These are phyloP conservation scores for Cyclophora punctaria DNA, from an alignment of 2,888 invertebrate species.

Conservation along the genomic window DNA sequence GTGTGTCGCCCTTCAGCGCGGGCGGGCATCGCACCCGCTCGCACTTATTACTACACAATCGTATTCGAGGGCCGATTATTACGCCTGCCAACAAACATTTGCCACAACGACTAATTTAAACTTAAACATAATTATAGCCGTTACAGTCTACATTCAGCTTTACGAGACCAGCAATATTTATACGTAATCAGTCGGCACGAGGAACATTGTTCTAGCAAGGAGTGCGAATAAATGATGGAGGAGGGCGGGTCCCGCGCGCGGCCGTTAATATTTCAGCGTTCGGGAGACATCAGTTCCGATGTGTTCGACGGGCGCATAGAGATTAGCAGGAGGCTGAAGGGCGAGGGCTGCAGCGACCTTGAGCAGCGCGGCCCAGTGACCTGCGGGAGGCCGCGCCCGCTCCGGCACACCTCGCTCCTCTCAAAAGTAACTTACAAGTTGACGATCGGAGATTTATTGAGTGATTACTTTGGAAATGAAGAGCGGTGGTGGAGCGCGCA, in stretches of 20 bases:
- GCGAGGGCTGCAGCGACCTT: constrained; percentile 20
- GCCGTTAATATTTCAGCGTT: constrained; percentile 1
- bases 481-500: constrained; percentile 36
- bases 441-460: constrained; percentile 19
- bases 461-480: constrained; percentile 25
- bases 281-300: constrained; percentile 3
- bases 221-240: neutral
- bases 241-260: neutral
- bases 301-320: constrained; percentile 5
- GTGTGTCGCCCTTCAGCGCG: neutral
- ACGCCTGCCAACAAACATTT: too few species aligned
- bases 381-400: constrained; percentile 10
- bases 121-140: too few species aligned
- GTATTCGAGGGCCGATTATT: too few species aligned
- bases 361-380: constrained; percentile 8
- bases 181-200: neutral
- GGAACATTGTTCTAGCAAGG: neutral
- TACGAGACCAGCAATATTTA: too few species aligned
- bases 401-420: constrained; percentile 8
- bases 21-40: neutral
- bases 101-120: too few species aligned
- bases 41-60: too few species aligned
- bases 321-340: constrained; percentile 3
- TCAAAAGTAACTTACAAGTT: constrained; percentile 12
- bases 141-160: too few species aligned